Conservation (phyloP, 2,113 vertebrate genomes). For the Suricata suricatta region DNA sequence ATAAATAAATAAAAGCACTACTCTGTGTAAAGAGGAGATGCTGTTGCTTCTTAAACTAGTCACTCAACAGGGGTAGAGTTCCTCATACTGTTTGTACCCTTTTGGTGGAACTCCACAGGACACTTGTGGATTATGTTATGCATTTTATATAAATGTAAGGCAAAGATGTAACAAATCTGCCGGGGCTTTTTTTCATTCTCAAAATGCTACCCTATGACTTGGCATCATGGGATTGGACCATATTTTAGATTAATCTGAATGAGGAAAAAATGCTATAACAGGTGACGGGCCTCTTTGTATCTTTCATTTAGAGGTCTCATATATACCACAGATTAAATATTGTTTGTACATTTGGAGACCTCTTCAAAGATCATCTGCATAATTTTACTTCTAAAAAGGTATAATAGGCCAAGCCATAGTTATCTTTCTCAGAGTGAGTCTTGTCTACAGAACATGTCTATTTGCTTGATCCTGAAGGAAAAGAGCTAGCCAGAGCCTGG, state of each 20-base stretch:
- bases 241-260: background rate
- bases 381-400: background rate
- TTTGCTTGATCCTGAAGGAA: background rate
- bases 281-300: background rate
- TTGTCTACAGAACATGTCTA: background rate
- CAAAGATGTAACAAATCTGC: background rate
- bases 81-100: background rate
- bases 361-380: background rate
- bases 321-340: background rate
- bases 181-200: background rate
- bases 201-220: background rate
- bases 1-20: too few species aligned
- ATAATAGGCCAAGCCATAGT: background rate
- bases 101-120: background rate
- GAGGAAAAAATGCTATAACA: background rate
- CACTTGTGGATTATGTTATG: background rate
- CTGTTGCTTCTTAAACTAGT: background rate
- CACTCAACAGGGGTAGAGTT: background rate
- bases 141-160: background rate
- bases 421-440: background rate
- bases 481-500: background rate
- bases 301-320: background rate
- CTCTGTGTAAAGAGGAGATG: background rate
- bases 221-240: background rate
- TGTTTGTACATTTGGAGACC: background rate